These are phyloP conservation scores for Denticeps clupeoides DNA, from an alignment of 2,797 vertebrate species.

Conservation along the genomic window DNA sequence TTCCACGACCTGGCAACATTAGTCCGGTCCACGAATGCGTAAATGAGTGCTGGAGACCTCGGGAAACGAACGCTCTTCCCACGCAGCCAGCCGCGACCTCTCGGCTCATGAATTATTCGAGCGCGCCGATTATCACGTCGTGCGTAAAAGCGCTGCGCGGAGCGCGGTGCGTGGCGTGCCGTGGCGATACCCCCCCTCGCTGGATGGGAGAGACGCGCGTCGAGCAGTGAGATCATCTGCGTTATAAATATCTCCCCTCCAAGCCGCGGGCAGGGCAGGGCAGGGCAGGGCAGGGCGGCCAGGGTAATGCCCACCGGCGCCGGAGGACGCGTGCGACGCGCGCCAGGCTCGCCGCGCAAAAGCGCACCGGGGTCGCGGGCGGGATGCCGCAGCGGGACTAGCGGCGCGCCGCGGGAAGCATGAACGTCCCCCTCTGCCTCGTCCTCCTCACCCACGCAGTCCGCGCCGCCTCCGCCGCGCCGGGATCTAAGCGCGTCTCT, in stretches of 20 bases:
- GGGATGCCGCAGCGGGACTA: slow-evolving; percentile 45
- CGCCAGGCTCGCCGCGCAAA: slow-evolving; percentile 29
- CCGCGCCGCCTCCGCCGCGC: slow-evolving; percentile 47
- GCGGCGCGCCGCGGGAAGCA: slow-evolving; percentile 52
- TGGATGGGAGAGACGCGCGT: slow-evolving; percentile 59
- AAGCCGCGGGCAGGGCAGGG: too few relatives aligned
- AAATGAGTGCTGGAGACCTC: too few relatives aligned
- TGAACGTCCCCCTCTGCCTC: slow-evolving; percentile 68
- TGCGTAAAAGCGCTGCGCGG: too few relatives aligned
- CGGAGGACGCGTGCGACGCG: slow-evolving; percentile 32
- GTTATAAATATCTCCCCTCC: slow-evolving; percentile 83
- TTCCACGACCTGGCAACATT: too few relatives aligned
- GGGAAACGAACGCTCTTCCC: too few relatives aligned
- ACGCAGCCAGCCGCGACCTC: too few relatives aligned
- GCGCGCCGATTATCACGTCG: too few relatives aligned
- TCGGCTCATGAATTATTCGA: too few relatives aligned
- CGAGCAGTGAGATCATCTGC: slow-evolving; percentile 73
- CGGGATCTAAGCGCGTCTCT: slow-evolving; percentile 38
- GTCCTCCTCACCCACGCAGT: slow-evolving; percentile 61
- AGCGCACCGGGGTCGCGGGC: slow-evolving; percentile 32
- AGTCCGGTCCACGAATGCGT: too few relatives aligned
- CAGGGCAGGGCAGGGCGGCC: too few relatives aligned
- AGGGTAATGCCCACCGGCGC: slow-evolving; percentile 59
- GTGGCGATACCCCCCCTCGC: slow-evolving; percentile 38
- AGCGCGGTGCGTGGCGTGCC: too few relatives aligned